Evolutionary conservation across 2,113 vertebrate genomes (phyloP), one percentile per base, ranked within the genome.

Genomic region (Cephalopterus ornatus): DNA sequence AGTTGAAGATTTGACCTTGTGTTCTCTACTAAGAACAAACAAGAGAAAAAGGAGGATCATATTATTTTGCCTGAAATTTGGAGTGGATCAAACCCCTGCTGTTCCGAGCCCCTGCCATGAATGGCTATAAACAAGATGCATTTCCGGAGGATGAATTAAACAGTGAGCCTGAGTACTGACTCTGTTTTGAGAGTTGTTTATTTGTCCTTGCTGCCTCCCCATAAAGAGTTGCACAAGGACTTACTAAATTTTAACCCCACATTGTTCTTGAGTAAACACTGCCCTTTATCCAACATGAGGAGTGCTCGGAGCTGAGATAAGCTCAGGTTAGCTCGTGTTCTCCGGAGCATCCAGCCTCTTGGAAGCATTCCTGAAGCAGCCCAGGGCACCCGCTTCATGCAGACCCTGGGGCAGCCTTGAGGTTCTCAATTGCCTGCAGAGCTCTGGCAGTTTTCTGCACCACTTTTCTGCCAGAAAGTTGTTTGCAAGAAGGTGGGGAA

Each of bases 151-250:
- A 35, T 28, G 91, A 88, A 94, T 89, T 92, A 72, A 93, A 75
- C 92, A 65, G 76, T 15, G 11, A 35, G 68, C 70, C 68, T 4
- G 24, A 91, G 88, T 3, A 4, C 79, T 47, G 96, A 1, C 90
- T 84, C 76, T 6, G 18, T 89, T 88, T 79, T 13, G 18, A 78
- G 93, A 61, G 91, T 81, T 97, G 96, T 95, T 96, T 95, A 92
- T 95, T 94, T 96, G 86, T 94, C 92, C 95, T 96, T 82, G 2
- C 74, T 92, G 87, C 81, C 76, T 89, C 93, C 80, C 89, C 42
- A 53, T 11, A 22, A 92, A 82, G 93, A 92, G 73, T 96, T 96
- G 91, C 95, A 92, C 93, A 95, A 94, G 70, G 92, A 68, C 70
- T 78, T 53, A 82, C 55, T 94, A 78, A 65, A 94, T 91, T 95